Conservation (phyloP, 2,797 vertebrate genomes). For the Oreonectes daqikongensis region DNA sequence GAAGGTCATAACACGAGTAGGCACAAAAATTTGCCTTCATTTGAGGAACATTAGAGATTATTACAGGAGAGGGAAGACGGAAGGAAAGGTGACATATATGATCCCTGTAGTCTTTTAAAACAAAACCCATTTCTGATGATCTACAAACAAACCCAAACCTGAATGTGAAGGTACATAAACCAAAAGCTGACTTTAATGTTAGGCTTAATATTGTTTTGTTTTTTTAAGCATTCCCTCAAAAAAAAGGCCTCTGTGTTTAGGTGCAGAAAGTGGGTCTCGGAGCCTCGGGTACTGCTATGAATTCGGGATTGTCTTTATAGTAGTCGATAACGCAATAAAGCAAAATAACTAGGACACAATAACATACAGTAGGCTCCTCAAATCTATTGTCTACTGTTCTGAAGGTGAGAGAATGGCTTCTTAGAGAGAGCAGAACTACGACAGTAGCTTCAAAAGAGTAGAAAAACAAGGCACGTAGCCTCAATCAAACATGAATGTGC, state of each 20-base stretch:
- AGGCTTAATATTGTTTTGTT: no score
- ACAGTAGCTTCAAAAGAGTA: conserved; percentile 48
- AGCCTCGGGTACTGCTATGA: not conserved
- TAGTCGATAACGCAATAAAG: conserved; percentile 17
- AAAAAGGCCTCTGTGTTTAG: conserved; percentile 30
- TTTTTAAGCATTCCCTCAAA: not conserved
- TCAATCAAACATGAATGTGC: conserved; percentile 45
- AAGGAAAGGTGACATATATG: conserved; percentile 6
- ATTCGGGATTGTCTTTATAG: conserved; percentile 34
- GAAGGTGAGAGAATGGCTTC: conserved; percentile 50
- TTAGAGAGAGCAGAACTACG: conserved; percentile 46
- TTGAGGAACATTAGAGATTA: conserved; percentile 2
- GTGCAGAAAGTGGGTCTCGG: conserved; percentile 16
- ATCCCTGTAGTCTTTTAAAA: conserved; percentile 24
- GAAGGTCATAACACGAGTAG: conserved; percentile 16
- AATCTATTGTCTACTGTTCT: conserved; percentile 6
- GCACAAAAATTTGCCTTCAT: conserved; percentile 14
- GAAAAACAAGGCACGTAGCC: conserved; percentile 54
- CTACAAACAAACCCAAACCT: not conserved
- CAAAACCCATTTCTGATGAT: not conserved
- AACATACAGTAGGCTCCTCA: conserved; percentile 22
- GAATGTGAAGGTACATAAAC: not conserved
- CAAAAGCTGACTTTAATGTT: no score
- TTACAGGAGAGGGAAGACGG: not conserved
- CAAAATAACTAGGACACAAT: conserved; percentile 20